phyloP scores from a whole-genome alignment of 2,113 vertebrate species.

The Xyliphius kryptos region DNA sequence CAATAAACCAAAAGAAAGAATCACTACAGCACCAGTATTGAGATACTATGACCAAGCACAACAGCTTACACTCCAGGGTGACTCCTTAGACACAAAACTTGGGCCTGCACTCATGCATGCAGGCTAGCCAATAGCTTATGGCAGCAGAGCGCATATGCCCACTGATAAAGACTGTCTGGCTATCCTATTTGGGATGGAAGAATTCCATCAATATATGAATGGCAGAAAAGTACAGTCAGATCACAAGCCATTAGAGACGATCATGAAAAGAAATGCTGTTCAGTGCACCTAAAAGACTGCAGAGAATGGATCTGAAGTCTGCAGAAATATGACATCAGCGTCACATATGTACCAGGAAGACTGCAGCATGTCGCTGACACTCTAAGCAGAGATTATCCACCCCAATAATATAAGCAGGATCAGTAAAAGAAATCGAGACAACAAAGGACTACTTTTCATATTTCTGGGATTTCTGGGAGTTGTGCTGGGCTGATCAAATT shows the following conservation, averaged over 20 bases:
- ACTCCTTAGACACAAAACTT: conserved; percentile 1
- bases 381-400: conserved; percentile 11
- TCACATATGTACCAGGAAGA: conserved; percentile 13
- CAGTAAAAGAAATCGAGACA: conserved; percentile 1
- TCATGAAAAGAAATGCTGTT: conserved; percentile 28
- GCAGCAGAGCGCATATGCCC: conserved; percentile 16
- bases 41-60: conserved; percentile 6
- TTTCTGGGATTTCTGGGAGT: no score
- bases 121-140: conserved; percentile 6
- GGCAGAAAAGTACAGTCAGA: no score
- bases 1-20: conserved; percentile 3
- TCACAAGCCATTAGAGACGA: conserved; percentile 27
- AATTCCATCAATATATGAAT: no score
- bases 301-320: no score
- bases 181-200: no score
- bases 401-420: conserved; percentile 11
- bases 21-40: conserved; percentile 4
- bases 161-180: conserved; percentile 26
- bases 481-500: no score
- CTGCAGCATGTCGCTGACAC: conserved; percentile 16
- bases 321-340: neutral
- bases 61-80: conserved; percentile 4
- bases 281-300: conserved; percentile 1
- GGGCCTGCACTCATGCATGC: no score
- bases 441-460: no score